Base-by-base conservation (phyloP, 2,113 vertebrate species). In the Amphiprion ocellaris region DNA sequence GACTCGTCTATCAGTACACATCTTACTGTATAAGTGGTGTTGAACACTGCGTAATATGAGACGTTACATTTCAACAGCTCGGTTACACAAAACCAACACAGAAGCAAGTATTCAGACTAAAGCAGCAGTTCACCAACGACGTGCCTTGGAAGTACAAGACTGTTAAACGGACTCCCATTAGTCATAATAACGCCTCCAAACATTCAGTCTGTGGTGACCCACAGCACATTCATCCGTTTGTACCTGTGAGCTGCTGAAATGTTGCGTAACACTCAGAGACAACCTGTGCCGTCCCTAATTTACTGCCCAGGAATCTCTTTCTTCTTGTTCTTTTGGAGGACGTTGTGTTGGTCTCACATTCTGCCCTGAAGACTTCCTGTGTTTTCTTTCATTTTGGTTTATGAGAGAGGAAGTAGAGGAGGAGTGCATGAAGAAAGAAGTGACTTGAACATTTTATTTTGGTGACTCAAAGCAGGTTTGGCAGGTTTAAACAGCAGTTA, bases 361-460 rank as follows among this genome's bases (percentile, higher is more conserved):
- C 1, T 39, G 67, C 28, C 80, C 70, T 56, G 77, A 66, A n/a
- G 66, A 59, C 17, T 82, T 59, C 62, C 44, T 63, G 56, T 24
- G 79, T 56, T 62, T 60, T 47, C 47, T 11, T 63, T 64, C 61
- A 24, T 54, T 74, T n/a, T 74, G 30, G 5, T 28, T 55, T 47
- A 41, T 54, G 28, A 14, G 0, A 21, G 52, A 19, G 11, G 33
- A 37, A 10, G 33, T 6, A 37, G 15, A 15, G 26, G 15, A 24
- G 12, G 53, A 33, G 21, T 14, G 4, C 16, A 28, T 56, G n/a
- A 65, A 11, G 54, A 4, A 21, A 19, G 8, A 62, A 64, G 7
- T 23, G 0, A 26, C 24, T 2, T 17, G 10, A 63, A 28, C 46
- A 21, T 59, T 60, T 50, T 16, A 41, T 26, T 63, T 7, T 49